phyloP scores from a whole-genome alignment of 2,113 vertebrate species.

The Limnothrissa miodon region DNA sequence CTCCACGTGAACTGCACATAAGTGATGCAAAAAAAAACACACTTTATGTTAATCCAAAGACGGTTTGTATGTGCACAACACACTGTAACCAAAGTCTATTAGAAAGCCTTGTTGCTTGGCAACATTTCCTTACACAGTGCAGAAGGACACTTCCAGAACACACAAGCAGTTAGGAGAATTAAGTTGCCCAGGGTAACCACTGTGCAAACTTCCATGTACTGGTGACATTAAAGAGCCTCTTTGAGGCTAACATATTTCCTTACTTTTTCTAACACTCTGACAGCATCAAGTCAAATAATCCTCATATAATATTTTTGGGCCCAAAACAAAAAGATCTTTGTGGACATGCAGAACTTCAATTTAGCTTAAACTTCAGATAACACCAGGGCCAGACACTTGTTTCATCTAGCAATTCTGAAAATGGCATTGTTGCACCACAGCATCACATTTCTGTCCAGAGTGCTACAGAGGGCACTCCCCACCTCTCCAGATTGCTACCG shows the following conservation, averaged over 20 bases:
- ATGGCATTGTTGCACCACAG: background rate
- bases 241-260: background rate
- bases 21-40: background rate
- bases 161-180: background rate
- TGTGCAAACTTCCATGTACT: constrained; percentile 32
- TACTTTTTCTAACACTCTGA: background rate
- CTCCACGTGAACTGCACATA: background rate
- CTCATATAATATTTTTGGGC: background rate
- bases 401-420: background rate
- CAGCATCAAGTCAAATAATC: background rate
- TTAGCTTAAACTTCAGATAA: background rate
- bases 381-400: background rate
- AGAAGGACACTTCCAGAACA: constrained; percentile 10
- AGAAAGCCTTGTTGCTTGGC: constrained; percentile 41
- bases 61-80: constrained; percentile 5
- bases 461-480: background rate
- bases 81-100: constrained; percentile 28
- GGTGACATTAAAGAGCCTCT: background rate
- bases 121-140: constrained; percentile 40
- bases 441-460: background rate
- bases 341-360: background rate
- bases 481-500: no score
- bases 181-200: constrained; percentile 37
- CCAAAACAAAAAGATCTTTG: background rate
- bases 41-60: background rate